Percentiles rank a stretch among this genome's conserved stretches.
phyloP scores from a whole-genome alignment of 37 sponge, comb jelly and placozoan genomes.

The Hexactinellida sp. region DNA sequence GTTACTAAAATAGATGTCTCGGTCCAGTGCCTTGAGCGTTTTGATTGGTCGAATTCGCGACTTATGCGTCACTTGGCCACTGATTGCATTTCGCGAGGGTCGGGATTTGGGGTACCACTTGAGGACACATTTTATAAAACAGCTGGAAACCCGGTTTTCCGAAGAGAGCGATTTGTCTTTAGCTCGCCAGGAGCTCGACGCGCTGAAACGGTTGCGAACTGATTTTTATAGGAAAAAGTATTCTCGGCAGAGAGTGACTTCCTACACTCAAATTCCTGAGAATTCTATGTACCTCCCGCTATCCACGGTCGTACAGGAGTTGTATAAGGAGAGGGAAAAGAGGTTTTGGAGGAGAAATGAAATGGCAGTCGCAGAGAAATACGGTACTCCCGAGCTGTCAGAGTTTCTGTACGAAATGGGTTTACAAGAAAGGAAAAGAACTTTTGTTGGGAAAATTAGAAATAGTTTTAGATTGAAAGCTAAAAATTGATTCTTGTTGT shows the following conservation, averaged over 20 bases:
- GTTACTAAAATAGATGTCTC: not conserved
- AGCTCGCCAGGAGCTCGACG: not conserved
- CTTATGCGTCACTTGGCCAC: not conserved
- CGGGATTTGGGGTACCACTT: not conserved
- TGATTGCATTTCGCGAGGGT: not conserved
- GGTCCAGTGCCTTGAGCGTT: not conserved
- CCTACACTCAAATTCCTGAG: not conserved
- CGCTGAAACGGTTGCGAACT: not conserved
- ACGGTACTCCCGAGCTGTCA: not conserved
- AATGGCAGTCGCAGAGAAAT: not conserved
- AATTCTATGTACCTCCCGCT: not conserved
- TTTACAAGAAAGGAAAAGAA: not conserved
- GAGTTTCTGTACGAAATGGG: slow-evolving; percentile 3
- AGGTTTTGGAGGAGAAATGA: not conserved
- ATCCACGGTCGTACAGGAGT: not conserved
- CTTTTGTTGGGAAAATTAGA: not conserved
- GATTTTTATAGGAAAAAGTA: not conserved
- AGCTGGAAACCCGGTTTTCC: not conserved
- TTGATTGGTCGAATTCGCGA: not conserved
- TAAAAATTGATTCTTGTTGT: not conserved
- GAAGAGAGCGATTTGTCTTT: not conserved
- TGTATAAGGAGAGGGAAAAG: not conserved
- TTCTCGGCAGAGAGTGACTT: not conserved
- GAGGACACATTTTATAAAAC: not conserved
- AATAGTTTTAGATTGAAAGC: not conserved